Evolutionary conservation across 2,797 vertebrate genomes (phyloP).

Genomic region (Rhynchotus rufescens): DNA sequence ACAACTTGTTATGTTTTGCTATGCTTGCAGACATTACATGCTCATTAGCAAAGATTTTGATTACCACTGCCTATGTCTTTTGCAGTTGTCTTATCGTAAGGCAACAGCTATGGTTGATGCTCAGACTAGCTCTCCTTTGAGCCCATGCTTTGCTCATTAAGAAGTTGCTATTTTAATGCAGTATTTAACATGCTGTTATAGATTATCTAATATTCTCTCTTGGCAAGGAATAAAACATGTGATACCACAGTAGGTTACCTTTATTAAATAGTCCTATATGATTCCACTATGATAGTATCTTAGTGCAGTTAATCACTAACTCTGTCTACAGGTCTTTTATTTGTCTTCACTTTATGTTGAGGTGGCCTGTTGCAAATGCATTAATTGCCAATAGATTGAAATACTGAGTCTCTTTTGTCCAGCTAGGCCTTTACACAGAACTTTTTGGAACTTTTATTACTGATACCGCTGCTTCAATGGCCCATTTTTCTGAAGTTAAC

Average conservation of each 20-base stretch:
- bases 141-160: neutral
- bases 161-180: neutral
- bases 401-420: neutral
- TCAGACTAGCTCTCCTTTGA: neutral
- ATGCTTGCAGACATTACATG: neutral
- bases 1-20: neutral
- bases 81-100: neutral
- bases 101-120: neutral
- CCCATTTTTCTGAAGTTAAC: neutral
- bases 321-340: neutral
- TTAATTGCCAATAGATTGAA: constrained; percentile 14
- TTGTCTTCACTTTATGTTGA: neutral
- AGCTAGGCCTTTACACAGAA: neutral
- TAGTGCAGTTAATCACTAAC: neutral
- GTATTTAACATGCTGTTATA: neutral
- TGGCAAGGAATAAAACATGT: neutral
- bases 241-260: too few relatives aligned
- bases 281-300: neutral
- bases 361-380: neutral
- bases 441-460: neutral
- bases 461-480: fast-evolving
- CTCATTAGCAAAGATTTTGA: neutral
- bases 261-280: constrained; percentile 9
- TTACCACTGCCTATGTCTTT: neutral
- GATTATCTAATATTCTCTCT: neutral